Conservation (phyloP, 35 echinoderm and acorn worm species). For the Acanthaster planci region DNA sequence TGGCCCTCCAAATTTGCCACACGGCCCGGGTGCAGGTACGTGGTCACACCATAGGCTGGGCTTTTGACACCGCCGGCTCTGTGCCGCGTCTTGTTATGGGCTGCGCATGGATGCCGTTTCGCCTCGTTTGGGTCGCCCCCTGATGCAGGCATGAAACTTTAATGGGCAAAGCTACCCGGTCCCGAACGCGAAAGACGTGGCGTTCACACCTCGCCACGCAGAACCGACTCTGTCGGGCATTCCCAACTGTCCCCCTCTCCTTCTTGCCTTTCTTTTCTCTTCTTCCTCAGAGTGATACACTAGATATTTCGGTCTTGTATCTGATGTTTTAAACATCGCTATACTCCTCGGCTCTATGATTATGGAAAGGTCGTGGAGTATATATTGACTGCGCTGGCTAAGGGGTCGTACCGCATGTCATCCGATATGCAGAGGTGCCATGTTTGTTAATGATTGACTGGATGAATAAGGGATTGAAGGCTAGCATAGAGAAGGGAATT, state of each 20-base stretch:
- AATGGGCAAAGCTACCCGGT: conserved; percentile 6
- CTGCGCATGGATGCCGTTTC: background rate
- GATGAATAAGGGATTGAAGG: background rate
- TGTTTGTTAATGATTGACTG: conserved; percentile 20
- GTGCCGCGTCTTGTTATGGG: conserved; percentile 19
- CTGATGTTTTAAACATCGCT: conserved; percentile 20
- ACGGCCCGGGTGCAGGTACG: background rate
- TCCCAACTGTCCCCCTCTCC: too few species aligned
- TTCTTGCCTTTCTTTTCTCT: too few species aligned
- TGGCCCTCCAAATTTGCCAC: background rate
- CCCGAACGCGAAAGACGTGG: background rate
- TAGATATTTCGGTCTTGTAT: background rate
- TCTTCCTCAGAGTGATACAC: too few species aligned
- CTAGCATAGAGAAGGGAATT: background rate
- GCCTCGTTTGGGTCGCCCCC: conserved; percentile 7
- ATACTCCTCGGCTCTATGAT: background rate
- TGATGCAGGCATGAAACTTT: conserved; percentile 18
- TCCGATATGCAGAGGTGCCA: conserved; percentile 1
- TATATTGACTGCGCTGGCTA: background rate
- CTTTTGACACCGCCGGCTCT: background rate
- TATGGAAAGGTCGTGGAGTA: conserved; percentile 9
- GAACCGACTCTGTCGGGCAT: too few species aligned
- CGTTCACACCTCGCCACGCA: background rate
- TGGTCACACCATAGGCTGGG: conserved; percentile 9
- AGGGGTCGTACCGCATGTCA: background rate